These are phyloP conservation scores for Hirundichthys speculiger DNA, from an alignment of 2,113 vertebrate genomes.

Conservation along the genomic window DNA sequence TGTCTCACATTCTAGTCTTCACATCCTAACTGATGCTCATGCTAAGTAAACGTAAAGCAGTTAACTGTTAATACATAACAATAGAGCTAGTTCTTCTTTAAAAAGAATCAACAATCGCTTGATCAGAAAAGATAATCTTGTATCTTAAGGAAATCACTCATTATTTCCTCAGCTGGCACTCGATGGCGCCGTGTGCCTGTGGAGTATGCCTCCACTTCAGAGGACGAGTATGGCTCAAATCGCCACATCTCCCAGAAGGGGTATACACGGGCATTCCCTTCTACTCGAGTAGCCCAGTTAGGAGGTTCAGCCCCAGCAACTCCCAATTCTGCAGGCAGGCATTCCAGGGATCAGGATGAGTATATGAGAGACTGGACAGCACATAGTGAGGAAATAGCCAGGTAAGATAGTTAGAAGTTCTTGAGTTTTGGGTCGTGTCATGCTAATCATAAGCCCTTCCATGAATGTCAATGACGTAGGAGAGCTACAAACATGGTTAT, in stretches of 20 bases:
- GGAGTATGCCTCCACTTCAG: conserved; percentile 97
- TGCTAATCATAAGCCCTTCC: too few relatives aligned
- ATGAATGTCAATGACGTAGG: too few relatives aligned
- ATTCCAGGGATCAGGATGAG: conserved; percentile 94
- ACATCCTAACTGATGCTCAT: too few relatives aligned
- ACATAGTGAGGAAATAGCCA: conserved; percentile 97
- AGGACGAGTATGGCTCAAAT: conserved; percentile 98
- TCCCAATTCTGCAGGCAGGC: conserved; percentile 82
- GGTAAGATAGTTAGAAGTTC: conserved; percentile 64
- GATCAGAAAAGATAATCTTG: not conserved
- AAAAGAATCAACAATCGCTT: not conserved
- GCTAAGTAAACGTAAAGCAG: too few relatives aligned
- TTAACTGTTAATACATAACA: too few relatives aligned
- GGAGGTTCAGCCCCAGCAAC: conserved; percentile 84
- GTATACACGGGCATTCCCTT: conserved; percentile 85
- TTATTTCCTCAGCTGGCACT: conserved; percentile 71
- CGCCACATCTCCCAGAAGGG: conserved; percentile 92
- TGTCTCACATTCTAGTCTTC: not conserved
- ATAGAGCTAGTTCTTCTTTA: too few relatives aligned
- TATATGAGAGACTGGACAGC: conserved; percentile 98
- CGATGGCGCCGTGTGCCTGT: conserved; percentile 95
- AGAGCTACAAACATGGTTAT: too few relatives aligned
- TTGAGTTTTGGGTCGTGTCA: too few relatives aligned
- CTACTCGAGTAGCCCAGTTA: conserved; percentile 87
- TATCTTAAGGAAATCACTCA: not conserved